Base-by-base conservation (phyloP, 2,888 invertebrate genomes). In the Seladonia tumulorum region DNA sequence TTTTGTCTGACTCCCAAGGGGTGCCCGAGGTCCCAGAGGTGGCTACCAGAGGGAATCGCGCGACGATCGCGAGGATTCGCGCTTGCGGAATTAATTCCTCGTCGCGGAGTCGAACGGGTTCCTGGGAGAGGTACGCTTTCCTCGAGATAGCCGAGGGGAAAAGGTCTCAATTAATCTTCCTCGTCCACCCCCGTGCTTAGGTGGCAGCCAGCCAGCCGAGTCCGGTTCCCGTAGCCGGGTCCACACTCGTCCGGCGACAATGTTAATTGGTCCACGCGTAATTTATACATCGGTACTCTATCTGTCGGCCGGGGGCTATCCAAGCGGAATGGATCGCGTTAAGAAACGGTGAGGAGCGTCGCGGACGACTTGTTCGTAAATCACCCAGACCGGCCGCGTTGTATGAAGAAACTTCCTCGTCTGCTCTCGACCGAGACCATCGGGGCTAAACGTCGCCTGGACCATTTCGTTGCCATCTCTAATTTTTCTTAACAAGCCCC, bases 181-280 rank as follows among this genome's bases (percentile, higher is more conserved):
- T 85, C 68, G 81, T 49, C 82, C 85, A 79, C 79, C 74, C 88
- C 82, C 73, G 47, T 72, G 76, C 76, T 49, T 77, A 73, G 75
- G 76, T 75, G 76, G 49, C 39, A 75, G 74, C 70, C 79, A 73
- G 70, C 68, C 68, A 35, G 68, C 22, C 42, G 68, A 22, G 39
- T 77, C 77, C 82, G 83, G 85, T 82, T 82, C 77, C 35, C 84
- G 82, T 78, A 82, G 76, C 42, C 63, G 63, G 82, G 85, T 81
- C 82, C 83, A 22, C 66, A 25, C 84, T 76, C 70, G 78, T 79
- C 57, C 73, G 83, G 81, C 90, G 88, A 90, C 90, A 86, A 89
- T 90, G 90, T 90, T 90, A 90, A 90, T 90, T 90, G 89, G 90
- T 84, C 84, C 80, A 70, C 35, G 82, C 80, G 88, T 90, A 90